Conservation (phyloP, 2,797 vertebrate species). For the Pseudocheirus occidentalis region DNA sequence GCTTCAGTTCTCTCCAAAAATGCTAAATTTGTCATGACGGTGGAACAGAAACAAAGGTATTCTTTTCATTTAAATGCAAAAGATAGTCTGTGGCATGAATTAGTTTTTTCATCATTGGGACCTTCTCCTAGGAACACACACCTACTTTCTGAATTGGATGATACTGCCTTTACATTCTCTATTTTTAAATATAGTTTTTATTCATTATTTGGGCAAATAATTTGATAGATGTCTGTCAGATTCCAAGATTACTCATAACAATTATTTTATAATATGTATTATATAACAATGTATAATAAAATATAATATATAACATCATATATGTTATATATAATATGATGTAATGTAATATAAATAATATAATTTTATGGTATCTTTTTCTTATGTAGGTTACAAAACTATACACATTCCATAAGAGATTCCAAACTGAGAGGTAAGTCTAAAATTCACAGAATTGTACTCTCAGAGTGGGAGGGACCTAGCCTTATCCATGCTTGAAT, state of each 20-base stretch:
- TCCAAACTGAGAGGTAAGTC: conserved; percentile 93
- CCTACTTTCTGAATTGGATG: neutral
- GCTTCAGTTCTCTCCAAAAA: conserved; percentile 95
- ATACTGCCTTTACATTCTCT: neutral
- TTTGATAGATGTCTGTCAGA: conserved; percentile 5
- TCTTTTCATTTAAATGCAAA: conserved; percentile 32
- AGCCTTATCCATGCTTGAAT: neutral
- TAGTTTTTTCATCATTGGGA: neutral
- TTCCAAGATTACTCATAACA: conserved; percentile 55
- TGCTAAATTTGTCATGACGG: conserved; percentile 91
- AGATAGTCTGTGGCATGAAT: neutral
- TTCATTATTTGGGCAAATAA: conserved; percentile 50
- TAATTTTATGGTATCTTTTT: conserved; percentile 57
- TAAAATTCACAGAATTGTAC: neutral
- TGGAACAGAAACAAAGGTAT: conserved; percentile 95
- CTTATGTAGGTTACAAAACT: conserved; percentile 89
- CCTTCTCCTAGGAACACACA: neutral
- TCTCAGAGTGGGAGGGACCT: neutral
- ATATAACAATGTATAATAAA: too few relatives aligned
- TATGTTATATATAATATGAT: too few relatives aligned
- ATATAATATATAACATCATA: too few relatives aligned
- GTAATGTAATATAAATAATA: too few relatives aligned
- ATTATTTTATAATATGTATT: neutral
- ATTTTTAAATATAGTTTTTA: conserved; percentile 50
- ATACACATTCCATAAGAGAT: conserved; percentile 91